These are phyloP conservation scores for Rhinoderma darwinii DNA, from an alignment of 2,113 vertebrate species.

Conservation along the genomic window DNA sequence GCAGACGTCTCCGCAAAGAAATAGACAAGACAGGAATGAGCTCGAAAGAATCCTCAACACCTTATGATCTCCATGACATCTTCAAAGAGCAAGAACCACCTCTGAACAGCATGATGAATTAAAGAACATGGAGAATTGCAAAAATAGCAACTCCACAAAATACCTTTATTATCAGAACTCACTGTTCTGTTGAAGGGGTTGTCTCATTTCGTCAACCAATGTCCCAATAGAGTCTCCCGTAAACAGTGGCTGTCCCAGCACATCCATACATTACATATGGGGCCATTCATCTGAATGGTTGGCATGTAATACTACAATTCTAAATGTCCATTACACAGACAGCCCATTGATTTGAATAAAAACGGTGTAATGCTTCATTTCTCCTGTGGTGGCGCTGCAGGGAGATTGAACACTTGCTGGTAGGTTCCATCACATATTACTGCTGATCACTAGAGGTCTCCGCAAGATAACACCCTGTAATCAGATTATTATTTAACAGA, in stretches of 20 bases:
- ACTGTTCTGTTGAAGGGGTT: too few species aligned
- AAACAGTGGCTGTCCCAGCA: too few species aligned
- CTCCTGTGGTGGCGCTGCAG: neutral
- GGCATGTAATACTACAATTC: too few species aligned
- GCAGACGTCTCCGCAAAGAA: slow-evolving; percentile 2
- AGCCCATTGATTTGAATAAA: neutral
- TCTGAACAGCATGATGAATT: neutral
- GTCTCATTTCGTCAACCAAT: too few species aligned
- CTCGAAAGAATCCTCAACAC: neutral
- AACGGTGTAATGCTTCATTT: neutral
- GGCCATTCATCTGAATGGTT: too few species aligned
- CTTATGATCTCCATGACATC: neutral
- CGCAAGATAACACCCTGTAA: neutral
- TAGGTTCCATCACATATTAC: neutral
- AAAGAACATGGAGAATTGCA: neutral
- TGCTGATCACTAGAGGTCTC: neutral
- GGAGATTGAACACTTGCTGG: too few species aligned
- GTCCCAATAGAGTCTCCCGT: too few species aligned
- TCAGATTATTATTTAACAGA: neutral
- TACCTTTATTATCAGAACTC: too few species aligned
- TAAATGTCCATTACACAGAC: neutral
- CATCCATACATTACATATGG: too few species aligned
- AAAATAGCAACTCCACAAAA: neutral
- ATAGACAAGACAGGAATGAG: neutral
- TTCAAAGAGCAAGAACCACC: neutral